Evolutionary conservation across 2,797 vertebrate species (phyloP), one percentile per base, ranked within the genome.

Genomic region (Pampus argenteus): DNA sequence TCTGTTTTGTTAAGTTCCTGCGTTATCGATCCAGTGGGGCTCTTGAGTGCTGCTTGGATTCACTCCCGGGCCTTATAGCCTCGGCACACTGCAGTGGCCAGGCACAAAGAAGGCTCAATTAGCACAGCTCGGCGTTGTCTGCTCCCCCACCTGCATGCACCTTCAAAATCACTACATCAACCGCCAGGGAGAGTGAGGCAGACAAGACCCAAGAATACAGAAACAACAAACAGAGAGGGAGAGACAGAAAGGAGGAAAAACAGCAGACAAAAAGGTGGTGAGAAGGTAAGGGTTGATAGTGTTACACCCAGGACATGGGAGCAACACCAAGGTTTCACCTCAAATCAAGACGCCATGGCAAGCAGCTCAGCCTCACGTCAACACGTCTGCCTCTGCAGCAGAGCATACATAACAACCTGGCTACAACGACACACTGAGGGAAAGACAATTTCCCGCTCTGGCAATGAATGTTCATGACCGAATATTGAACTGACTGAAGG

Each of bases 31-130:
- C 87, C 82, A 76, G 78, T 62, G 86, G 86, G 88, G 90, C 92
- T 92, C 91, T 90, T 82, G 86, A 93, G 92, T 90, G 90, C 92
- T 90, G 86, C 92, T 91, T 87, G 87, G 89, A 91, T 91, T 89
- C 89, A 90, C 89, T 91, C 88, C 85, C 74, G 52, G 88, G 80
- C 80, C 86, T 83, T 70, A 58, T 84, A 71, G 81, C 82, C 82
- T 91, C 87, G 17, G 88, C 85, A 89, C 89, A 89, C 89, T 85
- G 93, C 90, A 84, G 91, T 90, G 92, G 91, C 91, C 91, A 78
- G 86, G 88, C 91, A 93, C 92, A 93, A 93, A 93, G 92, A 92
- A 89, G 89, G 91, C 90, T 93, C 92, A 93, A 93, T 93, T 95
- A 95, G 92, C 88, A 87, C 88, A 78, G 88, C 89, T 82, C 85